A percentile compares a stretch with the other conserved stretches of the same genome.
These are phyloP conservation scores for Linnaemya tessellans DNA, from an alignment of 2,888 invertebrate genomes.

Conservation along the genomic window DNA sequence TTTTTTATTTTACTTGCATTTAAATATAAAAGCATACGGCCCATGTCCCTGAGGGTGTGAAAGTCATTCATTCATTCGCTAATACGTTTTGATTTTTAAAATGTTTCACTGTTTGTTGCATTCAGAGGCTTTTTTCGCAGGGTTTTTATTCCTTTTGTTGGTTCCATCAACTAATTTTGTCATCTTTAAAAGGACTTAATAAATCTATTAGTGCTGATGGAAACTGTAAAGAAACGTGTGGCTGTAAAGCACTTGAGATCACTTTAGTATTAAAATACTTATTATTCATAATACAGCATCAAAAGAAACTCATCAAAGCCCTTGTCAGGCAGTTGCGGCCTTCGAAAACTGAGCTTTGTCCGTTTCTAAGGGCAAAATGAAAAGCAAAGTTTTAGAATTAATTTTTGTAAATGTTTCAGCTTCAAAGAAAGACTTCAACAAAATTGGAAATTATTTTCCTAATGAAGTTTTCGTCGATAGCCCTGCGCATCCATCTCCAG, in stretches of 20 bases:
- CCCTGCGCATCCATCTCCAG: no score
- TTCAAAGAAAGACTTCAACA: no score
- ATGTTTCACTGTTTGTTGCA: slow-evolving; percentile 40
- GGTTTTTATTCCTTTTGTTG: background rate
- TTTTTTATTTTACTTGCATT: slow-evolving; percentile 34
- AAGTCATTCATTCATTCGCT: slow-evolving; percentile 76
- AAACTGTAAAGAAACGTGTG: slow-evolving; percentile 1
- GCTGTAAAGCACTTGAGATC: slow-evolving; percentile 15
- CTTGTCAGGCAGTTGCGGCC: no score
- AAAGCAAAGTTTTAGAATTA: no score
- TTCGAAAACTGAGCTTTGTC: no score
- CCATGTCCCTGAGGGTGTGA: slow-evolving; percentile 81
- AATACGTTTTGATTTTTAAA: slow-evolving; percentile 46
- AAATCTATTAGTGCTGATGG: slow-evolving; percentile 3
- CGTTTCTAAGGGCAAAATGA: no score
- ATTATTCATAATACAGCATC: background rate
- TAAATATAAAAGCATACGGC: slow-evolving; percentile 73
- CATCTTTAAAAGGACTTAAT: background rate
- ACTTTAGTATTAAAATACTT: background rate
- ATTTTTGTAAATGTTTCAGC: no score
- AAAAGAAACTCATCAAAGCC: no score
- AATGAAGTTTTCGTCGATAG: no score
- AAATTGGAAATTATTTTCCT: no score
- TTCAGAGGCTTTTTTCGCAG: background rate
- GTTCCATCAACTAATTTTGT: slow-evolving; percentile 13